Evolutionary conservation across 30 jellyfish, hydroid and myxozoan species (phyloP).

Genomic region (Aurelia coerulea): DNA sequence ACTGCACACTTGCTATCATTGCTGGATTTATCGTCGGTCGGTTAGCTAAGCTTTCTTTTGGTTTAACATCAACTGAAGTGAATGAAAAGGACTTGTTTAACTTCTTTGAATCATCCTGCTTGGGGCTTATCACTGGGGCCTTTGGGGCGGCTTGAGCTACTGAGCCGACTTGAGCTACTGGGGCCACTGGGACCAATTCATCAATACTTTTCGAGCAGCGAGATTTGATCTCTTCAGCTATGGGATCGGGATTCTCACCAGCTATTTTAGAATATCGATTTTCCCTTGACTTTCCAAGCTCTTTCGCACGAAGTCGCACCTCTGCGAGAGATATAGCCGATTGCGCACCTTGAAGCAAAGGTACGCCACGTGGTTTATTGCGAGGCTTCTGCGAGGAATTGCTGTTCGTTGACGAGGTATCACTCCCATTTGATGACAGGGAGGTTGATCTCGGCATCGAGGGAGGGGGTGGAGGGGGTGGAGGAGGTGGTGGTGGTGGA

Average conservation of each 20-base stretch:
- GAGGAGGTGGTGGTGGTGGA: constrained; percentile 88
- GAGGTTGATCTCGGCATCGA: constrained; percentile 20
- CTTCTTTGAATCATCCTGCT: neutral
- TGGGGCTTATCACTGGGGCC: neutral
- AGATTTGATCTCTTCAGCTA: constrained; percentile 59
- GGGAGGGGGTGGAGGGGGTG: constrained; percentile 50
- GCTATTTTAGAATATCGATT: constrained; percentile 32
- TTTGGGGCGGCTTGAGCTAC: constrained; percentile 4
- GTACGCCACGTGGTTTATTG: constrained; percentile 47
- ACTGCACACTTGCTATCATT: neutral
- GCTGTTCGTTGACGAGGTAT: neutral
- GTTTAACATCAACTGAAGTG: neutral
- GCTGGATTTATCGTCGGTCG: neutral
- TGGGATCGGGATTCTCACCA: constrained; percentile 45
- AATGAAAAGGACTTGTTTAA: neutral
- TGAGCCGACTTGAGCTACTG: neutral
- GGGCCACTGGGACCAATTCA: neutral
- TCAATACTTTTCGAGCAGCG: neutral
- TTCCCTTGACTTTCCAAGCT: constrained; percentile 69
- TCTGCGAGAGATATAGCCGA: constrained; percentile 61
- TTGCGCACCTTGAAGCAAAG: constrained; percentile 41
- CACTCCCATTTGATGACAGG: neutral
- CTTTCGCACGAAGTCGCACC: constrained; percentile 67
- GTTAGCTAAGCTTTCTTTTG: neutral
- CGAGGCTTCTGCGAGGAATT: constrained; percentile 3